These are phyloP conservation scores for Macrotrachela quadricornifera DNA, from an alignment of 1,140 invertebrate genomes.

Conservation along the genomic window DNA sequence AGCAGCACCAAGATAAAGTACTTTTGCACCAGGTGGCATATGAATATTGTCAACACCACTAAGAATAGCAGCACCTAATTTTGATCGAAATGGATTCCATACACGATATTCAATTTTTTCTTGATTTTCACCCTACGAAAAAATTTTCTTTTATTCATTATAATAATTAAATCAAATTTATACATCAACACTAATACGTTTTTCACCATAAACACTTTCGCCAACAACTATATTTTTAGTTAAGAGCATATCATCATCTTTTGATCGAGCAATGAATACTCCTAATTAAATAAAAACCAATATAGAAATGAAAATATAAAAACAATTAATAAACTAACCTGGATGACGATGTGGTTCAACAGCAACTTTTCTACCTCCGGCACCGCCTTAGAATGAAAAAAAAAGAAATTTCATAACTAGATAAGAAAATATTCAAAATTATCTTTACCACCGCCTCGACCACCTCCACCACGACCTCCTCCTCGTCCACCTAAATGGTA, in stretches of 20 bases:
- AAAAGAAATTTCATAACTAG: neutral
- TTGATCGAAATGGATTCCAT: constrained; percentile 98
- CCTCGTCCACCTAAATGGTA: neutral
- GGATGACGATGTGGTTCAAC: constrained; percentile 90
- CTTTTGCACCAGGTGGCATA: constrained; percentile 80
- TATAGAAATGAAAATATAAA: no score
- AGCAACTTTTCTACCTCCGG: constrained; percentile 70
- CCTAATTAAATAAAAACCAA: no score
- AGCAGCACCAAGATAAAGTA: constrained; percentile 90
- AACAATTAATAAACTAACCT: constrained; percentile 13
- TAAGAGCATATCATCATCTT: constrained; percentile 87
- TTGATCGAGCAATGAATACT: constrained; percentile 81
- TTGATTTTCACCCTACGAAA: constrained; percentile 32
- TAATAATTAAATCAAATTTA: constrained; percentile 14
- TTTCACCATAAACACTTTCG: constrained; percentile 93
- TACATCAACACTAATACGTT: constrained; percentile 82
- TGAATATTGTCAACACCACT: constrained; percentile 90
- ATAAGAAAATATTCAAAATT: constrained; percentile 12
- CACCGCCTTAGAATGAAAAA: constrained; percentile 38
- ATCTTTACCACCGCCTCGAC: neutral
- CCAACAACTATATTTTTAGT: constrained; percentile 83
- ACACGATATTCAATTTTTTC: constrained; percentile 91
- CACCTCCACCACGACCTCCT: neutral
- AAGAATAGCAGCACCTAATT: constrained; percentile 89
- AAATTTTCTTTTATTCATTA: constrained; percentile 1